phyloP scores from a whole-genome alignment of 1,140 invertebrate genomes.

The Leptopilina clavipes region DNA sequence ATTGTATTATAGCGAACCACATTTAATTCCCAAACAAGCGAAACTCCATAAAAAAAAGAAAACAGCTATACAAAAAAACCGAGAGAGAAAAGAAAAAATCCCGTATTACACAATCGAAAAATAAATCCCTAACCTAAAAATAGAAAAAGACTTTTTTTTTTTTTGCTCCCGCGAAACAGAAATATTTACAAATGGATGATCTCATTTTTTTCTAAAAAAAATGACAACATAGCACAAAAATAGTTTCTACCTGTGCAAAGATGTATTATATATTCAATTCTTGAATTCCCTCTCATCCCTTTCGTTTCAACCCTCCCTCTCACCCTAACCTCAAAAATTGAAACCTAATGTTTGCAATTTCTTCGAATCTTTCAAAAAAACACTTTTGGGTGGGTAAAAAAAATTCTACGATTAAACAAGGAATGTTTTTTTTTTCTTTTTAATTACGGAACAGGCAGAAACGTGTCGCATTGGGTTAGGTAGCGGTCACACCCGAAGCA shows the following conservation, averaged over 20 bases:
- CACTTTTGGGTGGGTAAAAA: too few species aligned
- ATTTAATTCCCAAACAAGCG: neutral
- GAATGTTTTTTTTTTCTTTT: too few species aligned
- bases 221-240: constrained; percentile 57
- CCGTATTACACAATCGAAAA: neutral
- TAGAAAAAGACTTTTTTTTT: neutral
- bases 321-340: constrained; percentile 14
- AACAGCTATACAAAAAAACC: neutral
- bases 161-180: neutral
- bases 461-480: constrained; percentile 34
- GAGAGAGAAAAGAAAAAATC: neutral
- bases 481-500: constrained; percentile 32
- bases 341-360: too few species aligned
- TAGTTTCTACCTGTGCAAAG: constrained; percentile 41
- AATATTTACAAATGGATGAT: constrained; percentile 53
- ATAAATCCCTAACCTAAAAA: constrained; percentile 36
- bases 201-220: constrained; percentile 50
- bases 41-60: neutral
- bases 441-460: neutral
- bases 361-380: neutral
- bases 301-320: neutral
- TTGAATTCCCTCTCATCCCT: neutral
- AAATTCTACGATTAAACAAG: too few species aligned
- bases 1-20: too few species aligned
- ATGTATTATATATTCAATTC: constrained; percentile 11